phyloP scores from a whole-genome alignment of 2,888 invertebrate species.

The Phasia obesa region DNA sequence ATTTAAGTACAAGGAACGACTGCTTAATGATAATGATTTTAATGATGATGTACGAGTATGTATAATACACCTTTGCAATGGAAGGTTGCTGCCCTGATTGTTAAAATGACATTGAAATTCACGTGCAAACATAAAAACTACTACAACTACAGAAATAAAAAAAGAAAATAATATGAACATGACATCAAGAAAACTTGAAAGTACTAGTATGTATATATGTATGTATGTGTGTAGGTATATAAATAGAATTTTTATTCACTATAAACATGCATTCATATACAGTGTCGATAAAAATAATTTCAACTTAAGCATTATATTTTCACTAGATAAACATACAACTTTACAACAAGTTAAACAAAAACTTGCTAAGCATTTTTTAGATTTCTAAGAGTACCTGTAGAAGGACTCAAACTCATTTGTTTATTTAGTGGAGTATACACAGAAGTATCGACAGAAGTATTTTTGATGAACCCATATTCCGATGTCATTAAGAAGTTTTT shows the following conservation, averaged over 20 bases:
- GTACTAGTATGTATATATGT: too few species aligned
- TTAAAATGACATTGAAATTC: conserved; percentile 72
- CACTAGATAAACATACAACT: too few species aligned
- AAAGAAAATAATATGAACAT: conserved; percentile 25
- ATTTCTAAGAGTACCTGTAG: too few species aligned
- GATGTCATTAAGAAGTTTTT: too few species aligned
- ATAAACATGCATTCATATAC: neutral
- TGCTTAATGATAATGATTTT: conserved; percentile 6
- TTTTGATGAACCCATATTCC: too few species aligned
- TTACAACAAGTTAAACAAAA: too few species aligned
- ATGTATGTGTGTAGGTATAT: too few species aligned
- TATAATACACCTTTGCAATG: conserved; percentile 45
- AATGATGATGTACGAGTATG: conserved; percentile 10
- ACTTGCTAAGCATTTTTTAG: too few species aligned
- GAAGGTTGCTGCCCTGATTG: conserved; percentile 72
- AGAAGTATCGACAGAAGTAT: too few species aligned
- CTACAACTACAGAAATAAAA: conserved; percentile 14
- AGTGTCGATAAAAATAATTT: neutral
- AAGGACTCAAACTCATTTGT: too few species aligned
- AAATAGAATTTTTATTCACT: conserved; percentile 34
- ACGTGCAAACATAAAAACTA: conserved; percentile 60
- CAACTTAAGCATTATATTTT: too few species aligned
- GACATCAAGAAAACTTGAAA: conserved; percentile 50
- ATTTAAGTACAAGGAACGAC: conserved; percentile 20
- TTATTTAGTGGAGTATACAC: too few species aligned